These are phyloP conservation scores for Sebastes itinus DNA, from an alignment of 2,797 vertebrate species.

Conservation along the genomic window DNA sequence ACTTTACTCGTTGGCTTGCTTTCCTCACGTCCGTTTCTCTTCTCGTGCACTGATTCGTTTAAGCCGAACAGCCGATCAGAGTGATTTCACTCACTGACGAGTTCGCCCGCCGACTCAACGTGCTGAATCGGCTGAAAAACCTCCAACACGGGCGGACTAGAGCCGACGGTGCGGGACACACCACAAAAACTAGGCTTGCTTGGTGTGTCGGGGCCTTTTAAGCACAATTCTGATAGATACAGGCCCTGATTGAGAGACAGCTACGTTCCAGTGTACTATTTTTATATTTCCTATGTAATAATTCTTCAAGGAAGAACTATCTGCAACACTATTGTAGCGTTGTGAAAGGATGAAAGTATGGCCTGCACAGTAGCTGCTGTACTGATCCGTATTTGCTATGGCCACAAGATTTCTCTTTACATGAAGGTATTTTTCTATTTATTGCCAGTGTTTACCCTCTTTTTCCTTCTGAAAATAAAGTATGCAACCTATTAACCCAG, in stretches of 20 bases:
- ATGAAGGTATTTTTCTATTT: conserved; percentile 60
- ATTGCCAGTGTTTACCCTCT: conserved; percentile 58
- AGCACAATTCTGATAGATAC: not conserved
- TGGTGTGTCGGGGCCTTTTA: too few species aligned
- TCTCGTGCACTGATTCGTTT: too few species aligned
- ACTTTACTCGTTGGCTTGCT: too few species aligned
- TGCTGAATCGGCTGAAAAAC: too few species aligned
- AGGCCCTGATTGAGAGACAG: not conserved
- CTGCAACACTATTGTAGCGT: not conserved
- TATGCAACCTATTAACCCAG: conserved; percentile 60
- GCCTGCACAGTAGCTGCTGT: conserved; percentile 28
- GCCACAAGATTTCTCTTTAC: conserved; percentile 4
- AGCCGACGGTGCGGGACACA: too few species aligned
- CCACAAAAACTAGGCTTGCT: too few species aligned
- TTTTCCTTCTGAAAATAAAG: conserved; percentile 55
- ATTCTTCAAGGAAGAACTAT: not conserved
- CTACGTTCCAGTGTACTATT: not conserved
- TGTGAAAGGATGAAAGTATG: not conserved
- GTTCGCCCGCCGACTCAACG: too few species aligned
- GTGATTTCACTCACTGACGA: too few species aligned
- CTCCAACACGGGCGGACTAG: too few species aligned
- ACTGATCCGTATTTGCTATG: conserved; percentile 8
- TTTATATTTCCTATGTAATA: too few species aligned
- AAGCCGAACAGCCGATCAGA: too few species aligned
- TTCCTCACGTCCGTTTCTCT: too few species aligned